Evolutionary conservation across 1,140 invertebrate species (phyloP).

Genomic region (Euwallacea fornicatus): DNA sequence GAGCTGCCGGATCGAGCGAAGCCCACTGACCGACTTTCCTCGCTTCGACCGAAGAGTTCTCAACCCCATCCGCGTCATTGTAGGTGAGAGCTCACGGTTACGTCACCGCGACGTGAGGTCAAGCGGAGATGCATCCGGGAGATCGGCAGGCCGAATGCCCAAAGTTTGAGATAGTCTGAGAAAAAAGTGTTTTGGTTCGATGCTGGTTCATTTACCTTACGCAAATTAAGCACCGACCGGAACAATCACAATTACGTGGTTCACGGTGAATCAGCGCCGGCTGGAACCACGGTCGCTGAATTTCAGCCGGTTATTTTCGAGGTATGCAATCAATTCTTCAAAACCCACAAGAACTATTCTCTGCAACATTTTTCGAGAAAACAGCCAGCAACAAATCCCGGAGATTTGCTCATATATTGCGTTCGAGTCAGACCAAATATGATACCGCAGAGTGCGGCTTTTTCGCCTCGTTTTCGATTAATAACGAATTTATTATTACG

Average conservation of each 20-base stretch:
- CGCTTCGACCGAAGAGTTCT: conserved; percentile 37
- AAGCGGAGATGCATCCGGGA: conserved; percentile 45
- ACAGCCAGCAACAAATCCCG: too few relatives aligned
- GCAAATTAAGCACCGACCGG: not conserved
- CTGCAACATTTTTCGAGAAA: too few relatives aligned
- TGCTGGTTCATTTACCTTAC: conserved; percentile 2
- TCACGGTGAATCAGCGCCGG: not conserved
- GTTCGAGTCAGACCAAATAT: not conserved
- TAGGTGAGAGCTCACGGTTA: conserved; percentile 48
- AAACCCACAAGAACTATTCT: too few relatives aligned
- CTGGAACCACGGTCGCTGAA: not conserved
- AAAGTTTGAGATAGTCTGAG: too few relatives aligned
- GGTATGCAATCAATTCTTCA: too few relatives aligned
- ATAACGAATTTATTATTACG: not conserved
- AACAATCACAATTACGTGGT: not conserved
- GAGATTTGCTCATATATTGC: too few relatives aligned
- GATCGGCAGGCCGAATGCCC: not conserved
- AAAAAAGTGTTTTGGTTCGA: not conserved
- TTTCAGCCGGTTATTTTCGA: too few relatives aligned
- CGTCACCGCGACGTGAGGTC: conserved; percentile 43
- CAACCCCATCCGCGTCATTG: conserved; percentile 34
- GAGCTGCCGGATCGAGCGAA: conserved; percentile 31
- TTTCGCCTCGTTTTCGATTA: not conserved
- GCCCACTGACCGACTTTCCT: conserved; percentile 51
- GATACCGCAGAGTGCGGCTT: not conserved